These are phyloP conservation scores for Rhabdornis inornatus DNA, from an alignment of 2,113 vertebrate genomes.

Conservation along the genomic window DNA sequence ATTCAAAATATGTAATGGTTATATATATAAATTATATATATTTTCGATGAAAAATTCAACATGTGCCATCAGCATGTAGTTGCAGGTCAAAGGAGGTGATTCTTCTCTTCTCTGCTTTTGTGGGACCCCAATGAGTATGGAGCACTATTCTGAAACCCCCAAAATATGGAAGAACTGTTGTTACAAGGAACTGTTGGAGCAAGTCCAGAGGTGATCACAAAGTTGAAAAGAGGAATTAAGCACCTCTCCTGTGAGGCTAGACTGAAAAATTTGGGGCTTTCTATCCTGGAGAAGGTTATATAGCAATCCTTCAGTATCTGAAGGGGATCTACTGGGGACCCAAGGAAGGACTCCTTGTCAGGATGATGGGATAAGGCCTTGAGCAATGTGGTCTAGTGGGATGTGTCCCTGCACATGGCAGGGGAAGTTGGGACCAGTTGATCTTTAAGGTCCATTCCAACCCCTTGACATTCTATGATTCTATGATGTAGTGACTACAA, in stretches of 20 bases:
- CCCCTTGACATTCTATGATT: neutral
- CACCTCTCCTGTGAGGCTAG: neutral
- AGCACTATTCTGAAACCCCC: neutral
- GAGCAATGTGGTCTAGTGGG: neutral
- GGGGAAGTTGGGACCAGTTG: fast-evolving
- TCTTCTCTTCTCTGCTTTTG: fast-evolving
- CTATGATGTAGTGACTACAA: neutral
- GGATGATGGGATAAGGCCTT: neutral
- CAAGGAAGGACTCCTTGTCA: too few species aligned
- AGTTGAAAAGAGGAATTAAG: neutral
- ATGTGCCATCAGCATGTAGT: neutral
- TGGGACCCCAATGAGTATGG: neutral
- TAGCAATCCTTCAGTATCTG: too few species aligned
- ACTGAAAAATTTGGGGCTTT: neutral
- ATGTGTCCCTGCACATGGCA: fast-evolving
- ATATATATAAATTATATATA: too few species aligned
- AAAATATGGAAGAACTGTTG: neutral
- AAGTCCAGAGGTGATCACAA: fast-evolving
- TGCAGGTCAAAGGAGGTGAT: neutral
- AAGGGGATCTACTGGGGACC: too few species aligned
- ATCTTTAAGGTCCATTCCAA: neutral
- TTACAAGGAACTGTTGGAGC: neutral
- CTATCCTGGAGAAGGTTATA: neutral
- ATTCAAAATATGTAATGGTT: neutral
- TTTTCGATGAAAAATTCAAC: neutral